Evolutionary conservation across 2,113 vertebrate species (phyloP).

Genomic region (Proteles cristata): DNA sequence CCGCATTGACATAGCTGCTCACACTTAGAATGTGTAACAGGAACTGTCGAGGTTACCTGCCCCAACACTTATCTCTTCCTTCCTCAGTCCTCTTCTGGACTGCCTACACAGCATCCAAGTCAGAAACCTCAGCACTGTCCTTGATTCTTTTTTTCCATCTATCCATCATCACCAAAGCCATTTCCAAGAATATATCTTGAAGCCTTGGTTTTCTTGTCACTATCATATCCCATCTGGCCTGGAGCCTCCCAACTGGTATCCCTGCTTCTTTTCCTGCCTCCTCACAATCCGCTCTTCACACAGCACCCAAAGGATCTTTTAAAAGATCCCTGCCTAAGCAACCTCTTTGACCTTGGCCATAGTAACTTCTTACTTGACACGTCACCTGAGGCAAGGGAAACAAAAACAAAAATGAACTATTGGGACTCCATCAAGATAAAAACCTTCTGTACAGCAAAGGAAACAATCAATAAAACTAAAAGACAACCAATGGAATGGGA

Average conservation of each 20-base stretch:
- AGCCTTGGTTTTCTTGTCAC: background rate
- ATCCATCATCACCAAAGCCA: background rate
- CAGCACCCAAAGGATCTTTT: background rate
- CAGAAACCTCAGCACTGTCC: background rate
- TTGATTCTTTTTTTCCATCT: background rate
- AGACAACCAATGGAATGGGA: too few relatives aligned
- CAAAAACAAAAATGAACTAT: too few relatives aligned
- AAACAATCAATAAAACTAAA: too few relatives aligned
- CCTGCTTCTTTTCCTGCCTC: background rate
- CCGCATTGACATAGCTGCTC: background rate
- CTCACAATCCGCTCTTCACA: background rate
- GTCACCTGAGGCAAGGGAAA: too few relatives aligned
- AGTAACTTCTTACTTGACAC: too few relatives aligned
- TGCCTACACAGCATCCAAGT: background rate
- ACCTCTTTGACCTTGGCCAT: too few relatives aligned
- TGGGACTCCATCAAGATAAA: too few relatives aligned
- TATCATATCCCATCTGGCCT: background rate
- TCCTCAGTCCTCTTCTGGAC: background rate
- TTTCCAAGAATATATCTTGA: background rate
- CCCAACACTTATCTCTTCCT: fast-evolving
- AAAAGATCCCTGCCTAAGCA: background rate
- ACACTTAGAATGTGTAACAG: background rate
- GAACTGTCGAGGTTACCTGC: background rate
- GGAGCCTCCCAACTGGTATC: background rate
- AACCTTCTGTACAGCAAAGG: too few relatives aligned